These are phyloP conservation scores for Frankliniella fusca DNA, from an alignment of 2,888 invertebrate species.

Conservation along the genomic window DNA sequence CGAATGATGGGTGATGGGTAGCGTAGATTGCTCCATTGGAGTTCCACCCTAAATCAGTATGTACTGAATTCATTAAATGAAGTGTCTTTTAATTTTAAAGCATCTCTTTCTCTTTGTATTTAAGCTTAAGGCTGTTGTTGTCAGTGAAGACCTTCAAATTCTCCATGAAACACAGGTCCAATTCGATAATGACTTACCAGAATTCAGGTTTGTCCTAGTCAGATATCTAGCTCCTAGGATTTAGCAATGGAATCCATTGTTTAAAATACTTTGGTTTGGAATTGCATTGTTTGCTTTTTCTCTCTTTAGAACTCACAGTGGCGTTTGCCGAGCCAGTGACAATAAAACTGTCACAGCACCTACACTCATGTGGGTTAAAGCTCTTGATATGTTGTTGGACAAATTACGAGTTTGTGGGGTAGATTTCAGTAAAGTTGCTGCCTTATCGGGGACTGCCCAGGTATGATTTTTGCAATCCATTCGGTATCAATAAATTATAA, in stretches of 20 bases:
- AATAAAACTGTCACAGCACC: conserved; percentile 68
- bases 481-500: background rate
- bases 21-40: background rate
- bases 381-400: conserved; percentile 85
- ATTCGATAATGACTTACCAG: conserved; percentile 90
- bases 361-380: conserved; percentile 92
- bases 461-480: conserved; percentile 50
- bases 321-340: conserved; percentile 54
- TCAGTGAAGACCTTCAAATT: conserved; percentile 67
- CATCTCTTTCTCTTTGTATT: conserved; percentile 44
- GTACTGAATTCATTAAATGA: conserved; percentile 22
- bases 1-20: no score
- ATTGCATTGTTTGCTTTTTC: conserved; percentile 29
- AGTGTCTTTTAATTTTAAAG: background rate
- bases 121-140: conserved; percentile 84
- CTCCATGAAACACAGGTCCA: conserved; percentile 77
- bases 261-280: conserved; percentile 2
- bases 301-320: conserved; percentile 57
- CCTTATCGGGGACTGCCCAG: conserved; percentile 88
- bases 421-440: conserved; percentile 75
- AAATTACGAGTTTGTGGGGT: conserved; percentile 74
- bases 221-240: background rate
- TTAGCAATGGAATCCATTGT: background rate
- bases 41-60: background rate
- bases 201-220: conserved; percentile 64